Evolutionary conservation across 2,113 vertebrate genomes (phyloP).

Genomic region (Nothoprocta perdicaria): DNA sequence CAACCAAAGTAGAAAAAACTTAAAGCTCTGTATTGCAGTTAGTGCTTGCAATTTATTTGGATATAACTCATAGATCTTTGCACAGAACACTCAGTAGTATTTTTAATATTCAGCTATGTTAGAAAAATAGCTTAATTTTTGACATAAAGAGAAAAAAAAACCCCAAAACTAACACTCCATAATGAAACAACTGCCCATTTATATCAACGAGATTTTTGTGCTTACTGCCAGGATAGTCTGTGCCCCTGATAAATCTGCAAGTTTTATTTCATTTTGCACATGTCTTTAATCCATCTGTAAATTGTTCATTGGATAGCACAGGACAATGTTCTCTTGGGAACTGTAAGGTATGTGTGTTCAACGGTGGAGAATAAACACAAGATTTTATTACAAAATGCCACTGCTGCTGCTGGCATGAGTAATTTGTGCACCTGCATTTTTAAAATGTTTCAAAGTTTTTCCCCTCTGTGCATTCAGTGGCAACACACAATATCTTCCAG

Average conservation of each 20-base stretch:
- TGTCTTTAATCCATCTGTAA: slow-evolving; percentile 78
- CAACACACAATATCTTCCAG: slow-evolving; percentile 75
- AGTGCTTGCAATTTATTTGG: not conserved
- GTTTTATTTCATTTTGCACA: slow-evolving; percentile 75
- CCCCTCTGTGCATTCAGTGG: slow-evolving; percentile 75
- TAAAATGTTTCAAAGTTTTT: slow-evolving; percentile 84
- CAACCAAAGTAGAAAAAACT: not conserved
- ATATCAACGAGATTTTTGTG: slow-evolving; percentile 40
- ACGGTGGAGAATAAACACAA: slow-evolving; percentile 82
- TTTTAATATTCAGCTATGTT: not conserved
- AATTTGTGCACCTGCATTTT: slow-evolving; percentile 88
- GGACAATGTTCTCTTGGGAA: slow-evolving; percentile 70
- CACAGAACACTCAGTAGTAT: not conserved
- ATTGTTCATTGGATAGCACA: slow-evolving; percentile 73
- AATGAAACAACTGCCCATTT: slow-evolving; percentile 10
- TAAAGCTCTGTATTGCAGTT: not conserved
- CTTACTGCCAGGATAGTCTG: slow-evolving; percentile 37
- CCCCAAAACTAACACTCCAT: not conserved
- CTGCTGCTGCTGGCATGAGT: slow-evolving; percentile 80
- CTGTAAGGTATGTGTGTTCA: slow-evolving; percentile 82
- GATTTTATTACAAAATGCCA: slow-evolving; percentile 86
- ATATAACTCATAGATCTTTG: not conserved
- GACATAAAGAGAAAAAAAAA: not conserved
- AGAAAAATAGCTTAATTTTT: not conserved
- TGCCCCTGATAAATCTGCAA: slow-evolving; percentile 64